Conservation (phyloP, 2,888 invertebrate genomes). For the Odontothrips loti region DNA sequence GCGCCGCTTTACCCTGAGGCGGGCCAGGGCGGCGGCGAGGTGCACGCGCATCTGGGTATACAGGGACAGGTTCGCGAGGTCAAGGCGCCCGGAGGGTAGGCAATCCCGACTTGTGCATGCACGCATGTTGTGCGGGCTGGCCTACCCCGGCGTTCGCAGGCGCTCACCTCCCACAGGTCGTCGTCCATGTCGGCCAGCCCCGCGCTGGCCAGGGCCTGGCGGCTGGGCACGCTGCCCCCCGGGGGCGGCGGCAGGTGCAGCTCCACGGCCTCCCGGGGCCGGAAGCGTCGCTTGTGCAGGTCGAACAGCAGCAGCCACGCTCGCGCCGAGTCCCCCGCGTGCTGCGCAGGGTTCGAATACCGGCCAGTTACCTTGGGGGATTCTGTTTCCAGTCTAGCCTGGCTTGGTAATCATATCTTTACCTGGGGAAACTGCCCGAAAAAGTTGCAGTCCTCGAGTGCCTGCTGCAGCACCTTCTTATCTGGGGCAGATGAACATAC, state of each 20-base stretch:
- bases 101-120: too few relatives aligned
- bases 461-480: conserved; percentile 62
- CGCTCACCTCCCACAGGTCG: conserved; percentile 39
- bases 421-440: conserved; percentile 56
- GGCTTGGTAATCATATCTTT: neutral
- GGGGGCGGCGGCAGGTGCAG: conserved; percentile 12
- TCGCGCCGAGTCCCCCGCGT: conserved; percentile 36
- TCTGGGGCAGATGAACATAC: conserved; percentile 51
- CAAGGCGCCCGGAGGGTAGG: too few relatives aligned
- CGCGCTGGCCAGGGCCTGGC: conserved; percentile 36
- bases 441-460: conserved; percentile 60
- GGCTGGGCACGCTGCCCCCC: conserved; percentile 31
- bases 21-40: conserved; percentile 59
- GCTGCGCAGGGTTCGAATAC: conserved; percentile 23
- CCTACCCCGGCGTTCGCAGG: neutral
- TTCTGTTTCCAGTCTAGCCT: neutral
- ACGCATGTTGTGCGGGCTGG: too few relatives aligned
- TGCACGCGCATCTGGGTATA: conserved; percentile 40
- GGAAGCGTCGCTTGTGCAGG: conserved; percentile 60
- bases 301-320: conserved; percentile 69
- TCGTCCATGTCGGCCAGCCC: conserved; percentile 31
- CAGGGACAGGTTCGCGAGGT: conserved; percentile 29
- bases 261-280: conserved; percentile 37
- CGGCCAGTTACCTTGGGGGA: neutral
- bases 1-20: conserved; percentile 68